Base-by-base conservation (phyloP, 2,888 invertebrate genomes). In the Corbicula japonica region DNA sequence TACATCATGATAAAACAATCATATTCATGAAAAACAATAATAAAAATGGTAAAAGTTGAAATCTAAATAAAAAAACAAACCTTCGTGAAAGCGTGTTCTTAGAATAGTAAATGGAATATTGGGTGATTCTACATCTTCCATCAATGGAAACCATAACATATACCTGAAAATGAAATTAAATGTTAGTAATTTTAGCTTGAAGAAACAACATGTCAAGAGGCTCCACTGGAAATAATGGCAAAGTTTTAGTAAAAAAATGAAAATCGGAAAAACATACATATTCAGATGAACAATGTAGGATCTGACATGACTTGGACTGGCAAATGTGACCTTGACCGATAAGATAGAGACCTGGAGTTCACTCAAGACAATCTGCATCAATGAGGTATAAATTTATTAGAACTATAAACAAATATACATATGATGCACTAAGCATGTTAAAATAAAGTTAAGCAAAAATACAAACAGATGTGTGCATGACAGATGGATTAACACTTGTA, bases 131-230 rank as follows among this genome's bases (percentile, higher is more conserved):
- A 60, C 50, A 54, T 50, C 34, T 44, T 78, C 58, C 63, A 78
- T 78, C 5, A 78, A 28, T 78, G 61, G 56, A 73, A 77, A 21
- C 77, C 77, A 62, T 77, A 66, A 60, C 73, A 77, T 5, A 77
- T 62, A 18, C 77, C 77, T n/a, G n/a, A n/a, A n/a, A n/a, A n/a
- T n/a, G n/a, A n/a, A 62, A 38, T 32, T 28, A 63, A 48, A 41
- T 34, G 38, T 30, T 15, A 38, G 8, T 30, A 52, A 52, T 26
- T 38, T 38, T 38, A 38, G 41, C 15, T 38, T 38, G 18, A 38
- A 38, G 8, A 12, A 38, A 12, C 41, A 38, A 38, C 10, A 38
- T 38, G 41, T 38, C 41, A 38, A 38, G 18, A 38, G 41, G 41
- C 41, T 15, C 8, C 15, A 12, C 15, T 38, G 41, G 18, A 38